These are phyloP conservation scores for Drosophila yooni DNA, from an alignment of 2,888 invertebrate genomes.

Conservation along the genomic window DNA sequence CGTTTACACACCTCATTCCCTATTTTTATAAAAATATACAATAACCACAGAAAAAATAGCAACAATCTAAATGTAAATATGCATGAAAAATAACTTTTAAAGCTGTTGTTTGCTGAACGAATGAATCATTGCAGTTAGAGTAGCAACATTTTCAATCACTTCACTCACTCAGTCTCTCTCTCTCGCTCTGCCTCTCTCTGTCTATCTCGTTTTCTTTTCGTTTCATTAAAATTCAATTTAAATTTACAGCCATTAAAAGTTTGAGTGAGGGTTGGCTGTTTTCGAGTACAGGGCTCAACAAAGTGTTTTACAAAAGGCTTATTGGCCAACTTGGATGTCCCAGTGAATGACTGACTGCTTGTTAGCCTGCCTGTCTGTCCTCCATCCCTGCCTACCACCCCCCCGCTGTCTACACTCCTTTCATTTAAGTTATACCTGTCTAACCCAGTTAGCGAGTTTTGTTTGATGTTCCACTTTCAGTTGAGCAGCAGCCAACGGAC, in stretches of 20 bases:
- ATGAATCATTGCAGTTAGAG: slow-evolving; percentile 40
- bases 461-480: slow-evolving; percentile 64
- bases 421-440: slow-evolving; percentile 38
- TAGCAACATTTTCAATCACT: background rate
- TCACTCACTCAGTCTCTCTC: background rate
- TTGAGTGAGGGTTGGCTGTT: background rate
- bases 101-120: slow-evolving; percentile 7
- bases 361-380: slow-evolving; percentile 16
- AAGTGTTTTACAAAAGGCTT: slow-evolving; percentile 46
- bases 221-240: slow-evolving; percentile 65
- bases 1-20: background rate
- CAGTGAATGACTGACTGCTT: slow-evolving; percentile 8
- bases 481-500: slow-evolving; percentile 3
- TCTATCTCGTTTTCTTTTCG: background rate
- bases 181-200: background rate
- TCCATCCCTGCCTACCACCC: background rate
- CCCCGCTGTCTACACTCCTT: slow-evolving; percentile 6
- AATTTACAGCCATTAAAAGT: slow-evolving; percentile 34
- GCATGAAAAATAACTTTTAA: slow-evolving; percentile 46
- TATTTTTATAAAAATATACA: slow-evolving; percentile 3
- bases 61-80: slow-evolving; percentile 17
- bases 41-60: background rate
- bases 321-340: slow-evolving; percentile 44
- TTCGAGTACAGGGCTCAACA: slow-evolving; percentile 9
- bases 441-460: slow-evolving; percentile 69